Evolutionary conservation across 2,888 invertebrate genomes (phyloP), one percentile per base, ranked within the genome.

Genomic region (Portevinia maculata): DNA sequence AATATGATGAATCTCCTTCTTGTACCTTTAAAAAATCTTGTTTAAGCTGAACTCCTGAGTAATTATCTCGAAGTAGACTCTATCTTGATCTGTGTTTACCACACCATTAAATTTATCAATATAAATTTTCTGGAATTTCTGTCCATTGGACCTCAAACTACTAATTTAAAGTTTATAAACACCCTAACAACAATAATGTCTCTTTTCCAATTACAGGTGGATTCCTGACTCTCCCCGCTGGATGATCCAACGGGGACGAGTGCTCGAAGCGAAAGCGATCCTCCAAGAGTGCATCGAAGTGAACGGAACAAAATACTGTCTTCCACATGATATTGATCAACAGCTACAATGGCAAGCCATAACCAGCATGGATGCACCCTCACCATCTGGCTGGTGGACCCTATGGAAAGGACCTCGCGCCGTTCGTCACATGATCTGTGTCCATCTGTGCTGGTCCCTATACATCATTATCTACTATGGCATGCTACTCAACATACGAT

Each of bases 161-260:
- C 3, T 3, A 5, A 24, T 24, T 24, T 24, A 3, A 24, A 3
- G 24, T 24, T 24, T 39, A 3, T 39, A 13, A 39, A 0, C 9
- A 6, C 13, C 1, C 2, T n/a, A n/a, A 11, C 19, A 17, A 19
- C 19, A 1, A 9, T 0, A 44, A 1, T 3, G 1, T 4, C 9
- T 55, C 3, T 46, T 50, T 50, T 39, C 48, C 52, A 11, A 34
- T 69, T 75, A 0, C 41, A 90, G 90, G 86, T 91, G 90, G 90
- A 91, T 92, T 71, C 91, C 92, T 1, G 91, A 92, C 84, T 91
- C 91, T 1, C 91, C 92, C 4, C 88, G 91, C 48, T 92, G 92
- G 92, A 88, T 91, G 86, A 88, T 92, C n/a, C 87, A 88, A 15
- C 89, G 89, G 19, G 91, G 91, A 1, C 88, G 90, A 30, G 88